Conservation (phyloP, 2,888 invertebrate species). For the Harpalus rubripes region DNA sequence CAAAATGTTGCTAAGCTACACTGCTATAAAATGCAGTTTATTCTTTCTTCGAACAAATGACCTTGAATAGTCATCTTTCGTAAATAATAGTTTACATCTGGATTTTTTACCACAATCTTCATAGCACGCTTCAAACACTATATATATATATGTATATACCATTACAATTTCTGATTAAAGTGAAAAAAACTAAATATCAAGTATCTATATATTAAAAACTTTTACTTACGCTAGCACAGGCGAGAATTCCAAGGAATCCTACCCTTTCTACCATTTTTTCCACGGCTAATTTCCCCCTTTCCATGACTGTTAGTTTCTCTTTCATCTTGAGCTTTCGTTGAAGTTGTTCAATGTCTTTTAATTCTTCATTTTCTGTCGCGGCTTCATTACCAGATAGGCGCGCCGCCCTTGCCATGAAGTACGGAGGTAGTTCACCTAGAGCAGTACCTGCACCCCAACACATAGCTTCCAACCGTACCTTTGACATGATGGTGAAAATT, state of each 20-base stretch:
- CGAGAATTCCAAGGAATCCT: conserved; percentile 97
- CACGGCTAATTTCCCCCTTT: conserved; percentile 90
- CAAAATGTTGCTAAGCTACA: too few species aligned
- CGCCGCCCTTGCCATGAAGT: conserved; percentile 99
- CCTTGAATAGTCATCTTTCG: too few species aligned
- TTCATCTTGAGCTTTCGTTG: conserved; percentile 82
- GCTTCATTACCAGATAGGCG: conserved; percentile 83
- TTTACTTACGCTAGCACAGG: conserved; percentile 92
- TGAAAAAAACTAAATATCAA: not conserved
- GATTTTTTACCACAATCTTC: not conserved
- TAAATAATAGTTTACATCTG: too few species aligned
- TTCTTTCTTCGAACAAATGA: too few species aligned
- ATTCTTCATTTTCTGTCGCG: conserved; percentile 82
- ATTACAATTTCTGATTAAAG: too few species aligned
- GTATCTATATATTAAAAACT: not conserved
- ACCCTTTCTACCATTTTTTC: conserved; percentile 94
- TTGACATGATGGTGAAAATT: conserved; percentile 96
- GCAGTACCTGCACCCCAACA: conserved; percentile 99
- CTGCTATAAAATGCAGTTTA: too few species aligned
- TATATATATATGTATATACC: too few species aligned
- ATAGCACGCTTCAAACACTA: not conserved
- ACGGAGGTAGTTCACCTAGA: conserved; percentile 98
- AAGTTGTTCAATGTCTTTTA: conserved; percentile 86
- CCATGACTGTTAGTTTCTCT: conserved; percentile 82
- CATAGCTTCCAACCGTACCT: conserved; percentile 96